A percentile compares a stretch with the other conserved stretches of the same genome.
phyloP scores from a whole-genome alignment of 2,888 invertebrate genomes.

The Rhopalosiphum nymphaeae region DNA sequence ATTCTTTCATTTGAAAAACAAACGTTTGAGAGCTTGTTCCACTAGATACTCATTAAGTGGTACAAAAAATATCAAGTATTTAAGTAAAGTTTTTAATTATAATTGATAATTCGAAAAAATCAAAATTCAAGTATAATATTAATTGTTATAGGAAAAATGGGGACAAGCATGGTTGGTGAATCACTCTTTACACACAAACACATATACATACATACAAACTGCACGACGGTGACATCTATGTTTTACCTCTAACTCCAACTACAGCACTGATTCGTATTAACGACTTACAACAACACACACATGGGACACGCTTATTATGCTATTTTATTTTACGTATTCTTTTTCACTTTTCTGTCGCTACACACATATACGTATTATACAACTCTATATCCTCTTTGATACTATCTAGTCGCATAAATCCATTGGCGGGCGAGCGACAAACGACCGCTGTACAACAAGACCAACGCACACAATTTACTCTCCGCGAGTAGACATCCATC shows the following conservation, averaged over 20 bases:
- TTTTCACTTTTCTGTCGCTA: not conserved
- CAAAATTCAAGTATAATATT: too few relatives aligned
- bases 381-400: not conserved
- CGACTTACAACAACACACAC: not conserved
- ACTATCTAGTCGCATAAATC: slow-evolving; percentile 45
- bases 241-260: not conserved
- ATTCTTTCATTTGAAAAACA: too few relatives aligned
- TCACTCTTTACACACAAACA: not conserved
- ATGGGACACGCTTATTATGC: not conserved
- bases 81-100: too few relatives aligned
- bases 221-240: not conserved
- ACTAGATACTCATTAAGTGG: too few relatives aligned
- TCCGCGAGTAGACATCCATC: not conserved
- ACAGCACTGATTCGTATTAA: not conserved
- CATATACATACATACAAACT: not conserved
- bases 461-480: slow-evolving; percentile 26
- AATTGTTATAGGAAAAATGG: too few relatives aligned
- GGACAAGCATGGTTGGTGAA: too few relatives aligned
- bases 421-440: slow-evolving; percentile 6
- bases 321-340: not conserved
- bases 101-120: too few relatives aligned
- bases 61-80: too few relatives aligned
- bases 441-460: slow-evolving; percentile 23
- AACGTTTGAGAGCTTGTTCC: too few relatives aligned
- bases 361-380: not conserved